phyloP scores from a whole-genome alignment of 53 echinoderm and acorn worm genomes.

The Echinarachnius parma region DNA sequence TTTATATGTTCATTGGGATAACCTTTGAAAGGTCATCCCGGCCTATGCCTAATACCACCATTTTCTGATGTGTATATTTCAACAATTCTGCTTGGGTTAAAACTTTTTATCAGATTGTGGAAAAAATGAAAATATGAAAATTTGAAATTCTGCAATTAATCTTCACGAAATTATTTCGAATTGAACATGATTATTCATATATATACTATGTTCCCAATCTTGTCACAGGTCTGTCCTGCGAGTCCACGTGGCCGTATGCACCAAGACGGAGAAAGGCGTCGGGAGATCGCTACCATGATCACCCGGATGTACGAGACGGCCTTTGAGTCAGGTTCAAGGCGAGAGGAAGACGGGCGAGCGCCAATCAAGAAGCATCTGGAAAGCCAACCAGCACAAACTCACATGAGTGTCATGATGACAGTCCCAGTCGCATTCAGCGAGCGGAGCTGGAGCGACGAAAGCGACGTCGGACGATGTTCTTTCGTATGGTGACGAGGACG shows the following conservation, averaged over 20 bases:
- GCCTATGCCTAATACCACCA: too few relatives aligned
- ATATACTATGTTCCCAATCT: too few relatives aligned
- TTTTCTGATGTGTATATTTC: too few relatives aligned
- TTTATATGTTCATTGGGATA: too few relatives aligned
- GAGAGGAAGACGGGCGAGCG: conserved; percentile 57
- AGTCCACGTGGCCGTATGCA: conserved; percentile 80
- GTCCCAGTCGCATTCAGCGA: conserved; percentile 12
- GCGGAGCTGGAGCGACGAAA: conserved; percentile 6
- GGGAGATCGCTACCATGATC: conserved; percentile 51
- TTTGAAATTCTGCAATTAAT: too few relatives aligned
- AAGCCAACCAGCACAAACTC: background rate
- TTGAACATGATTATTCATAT: too few relatives aligned
- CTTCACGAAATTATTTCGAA: too few relatives aligned
- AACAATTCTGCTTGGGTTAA: too few relatives aligned
- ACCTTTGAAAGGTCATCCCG: too few relatives aligned
- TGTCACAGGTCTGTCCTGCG: conserved; percentile 41
- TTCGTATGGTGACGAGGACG: background rate
- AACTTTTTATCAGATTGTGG: too few relatives aligned
- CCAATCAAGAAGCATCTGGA: conserved; percentile 41
- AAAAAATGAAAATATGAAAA: too few relatives aligned
- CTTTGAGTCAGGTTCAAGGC: conserved; percentile 82
- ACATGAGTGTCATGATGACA: background rate
- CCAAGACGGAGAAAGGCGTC: conserved; percentile 55
- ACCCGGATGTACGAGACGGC: conserved; percentile 60
- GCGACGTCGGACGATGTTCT: background rate